Evolutionary conservation across 1,140 invertebrate genomes (phyloP).

Genomic region (Drosophila carrolli): DNA sequence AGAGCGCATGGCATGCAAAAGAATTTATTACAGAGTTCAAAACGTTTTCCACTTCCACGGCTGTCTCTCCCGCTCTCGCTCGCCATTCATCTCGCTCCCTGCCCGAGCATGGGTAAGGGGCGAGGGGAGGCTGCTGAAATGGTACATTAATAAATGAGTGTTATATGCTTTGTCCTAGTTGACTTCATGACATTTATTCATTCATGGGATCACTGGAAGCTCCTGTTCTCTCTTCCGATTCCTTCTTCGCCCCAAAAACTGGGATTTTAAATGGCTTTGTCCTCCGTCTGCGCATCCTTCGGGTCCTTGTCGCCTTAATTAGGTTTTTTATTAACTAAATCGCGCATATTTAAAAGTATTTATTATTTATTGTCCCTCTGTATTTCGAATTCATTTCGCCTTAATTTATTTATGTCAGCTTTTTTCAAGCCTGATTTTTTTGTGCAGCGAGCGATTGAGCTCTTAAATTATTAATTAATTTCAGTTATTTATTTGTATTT

Average conservation of each 20-base stretch:
- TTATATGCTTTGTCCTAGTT: conserved; percentile 81
- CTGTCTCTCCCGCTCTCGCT: conserved; percentile 14
- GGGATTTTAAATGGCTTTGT: conserved; percentile 58
- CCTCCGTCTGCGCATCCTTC: conserved; percentile 34
- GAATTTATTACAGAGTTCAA: conserved; percentile 69
- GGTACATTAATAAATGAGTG: conserved; percentile 82
- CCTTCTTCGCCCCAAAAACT: conserved; percentile 23
- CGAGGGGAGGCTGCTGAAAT: conserved; percentile 45
- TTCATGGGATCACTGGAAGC: conserved; percentile 56
- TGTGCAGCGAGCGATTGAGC: conserved; percentile 35
- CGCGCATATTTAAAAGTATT: conserved; percentile 51
- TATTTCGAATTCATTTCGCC: conserved; percentile 56
- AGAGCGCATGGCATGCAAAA: conserved; percentile 42
- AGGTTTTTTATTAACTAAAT: conserved; percentile 78
- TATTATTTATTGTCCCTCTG: conserved; percentile 42
- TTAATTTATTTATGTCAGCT: conserved; percentile 67
- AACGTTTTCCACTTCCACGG: conserved; percentile 30
- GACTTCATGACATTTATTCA: conserved; percentile 82
- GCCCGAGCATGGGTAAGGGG: background rate
- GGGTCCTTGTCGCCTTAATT: conserved; percentile 63
- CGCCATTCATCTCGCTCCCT: conserved; percentile 13
- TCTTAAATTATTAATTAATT: conserved; percentile 77
- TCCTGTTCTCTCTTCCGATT: conserved; percentile 10
- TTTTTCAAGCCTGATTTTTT: conserved; percentile 24
- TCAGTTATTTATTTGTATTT: conserved; percentile 44